Percentiles rank a stretch among this genome's conserved stretches.
These are phyloP conservation scores for Scylla paramamosain DNA, from an alignment of 1,140 invertebrate species.

Conservation along the genomic window DNA sequence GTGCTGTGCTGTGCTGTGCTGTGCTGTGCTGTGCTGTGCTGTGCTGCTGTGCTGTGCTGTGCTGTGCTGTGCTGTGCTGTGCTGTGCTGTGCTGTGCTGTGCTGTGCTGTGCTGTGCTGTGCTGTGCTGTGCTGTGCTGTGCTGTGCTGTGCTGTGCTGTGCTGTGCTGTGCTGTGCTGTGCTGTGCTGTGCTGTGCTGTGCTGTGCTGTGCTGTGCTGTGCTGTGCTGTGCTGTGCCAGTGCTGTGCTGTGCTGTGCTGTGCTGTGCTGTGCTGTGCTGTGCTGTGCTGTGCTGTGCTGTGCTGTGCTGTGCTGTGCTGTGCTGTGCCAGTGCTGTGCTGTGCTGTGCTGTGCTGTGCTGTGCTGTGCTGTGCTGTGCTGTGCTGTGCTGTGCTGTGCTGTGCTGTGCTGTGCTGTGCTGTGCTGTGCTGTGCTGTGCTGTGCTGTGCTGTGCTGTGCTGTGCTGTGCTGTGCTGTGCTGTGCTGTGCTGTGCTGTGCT, in stretches of 20 bases:
- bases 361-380: conserved; percentile 67
- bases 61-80: conserved; percentile 49
- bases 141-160: conserved; percentile 61
- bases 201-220: background rate
- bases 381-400: conserved; percentile 68
- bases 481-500: background rate
- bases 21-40: conserved; percentile 47
- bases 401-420: conserved; percentile 62
- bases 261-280: conserved; percentile 64
- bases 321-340: too few relatives aligned
- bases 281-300: conserved; percentile 45
- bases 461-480: background rate
- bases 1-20: conserved; percentile 54
- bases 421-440: background rate
- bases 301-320: conserved; percentile 48
- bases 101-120: conserved; percentile 67
- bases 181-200: background rate
- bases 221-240: too few relatives aligned
- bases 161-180: too few relatives aligned
- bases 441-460: background rate
- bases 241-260: conserved; percentile 37
- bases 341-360: conserved; percentile 63
- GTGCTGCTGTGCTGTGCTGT: conserved; percentile 46
- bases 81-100: conserved; percentile 62
- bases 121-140: conserved; percentile 67